Conservation (phyloP, 2,888 invertebrate species). For the Agonopterix subpropinquella region DNA sequence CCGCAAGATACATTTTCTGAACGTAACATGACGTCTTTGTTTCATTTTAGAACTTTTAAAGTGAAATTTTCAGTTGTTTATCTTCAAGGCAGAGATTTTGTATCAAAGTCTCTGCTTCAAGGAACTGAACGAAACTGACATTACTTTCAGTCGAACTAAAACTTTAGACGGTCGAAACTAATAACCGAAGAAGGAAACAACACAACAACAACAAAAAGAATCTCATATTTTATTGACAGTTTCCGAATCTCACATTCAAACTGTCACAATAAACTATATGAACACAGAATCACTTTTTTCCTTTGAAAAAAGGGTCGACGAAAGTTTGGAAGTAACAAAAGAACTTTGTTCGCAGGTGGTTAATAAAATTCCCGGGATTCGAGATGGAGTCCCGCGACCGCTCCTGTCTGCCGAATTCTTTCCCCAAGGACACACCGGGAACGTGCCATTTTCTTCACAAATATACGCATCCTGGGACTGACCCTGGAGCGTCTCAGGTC, state of each 20-base stretch:
- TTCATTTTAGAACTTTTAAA: too few relatives aligned
- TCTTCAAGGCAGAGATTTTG: too few relatives aligned
- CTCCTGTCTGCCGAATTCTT: conserved; percentile 88
- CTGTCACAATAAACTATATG: conserved; percentile 1
- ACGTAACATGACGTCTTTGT: too few relatives aligned
- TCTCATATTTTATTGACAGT: background rate
- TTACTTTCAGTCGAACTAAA: too few relatives aligned
- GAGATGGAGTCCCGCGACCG: conserved; percentile 84
- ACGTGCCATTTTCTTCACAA: conserved; percentile 91
- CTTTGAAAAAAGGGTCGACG: conserved; percentile 1
- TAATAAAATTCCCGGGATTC: conserved; percentile 85
- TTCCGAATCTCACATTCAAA: background rate
- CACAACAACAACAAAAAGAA: background rate
- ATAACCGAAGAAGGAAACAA: too few relatives aligned
- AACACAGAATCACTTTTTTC: conserved; percentile 5
- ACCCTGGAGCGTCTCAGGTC: conserved; percentile 74
- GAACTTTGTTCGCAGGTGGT: conserved; percentile 75
- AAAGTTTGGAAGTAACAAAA: conserved; percentile 7
- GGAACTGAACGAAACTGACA: too few relatives aligned
- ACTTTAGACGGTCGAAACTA: too few relatives aligned
- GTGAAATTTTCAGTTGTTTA: too few relatives aligned
- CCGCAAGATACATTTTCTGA: too few relatives aligned
- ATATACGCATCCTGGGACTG: conserved; percentile 83
- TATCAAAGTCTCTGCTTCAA: too few relatives aligned
- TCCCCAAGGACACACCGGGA: conserved; percentile 84